Evolutionary conservation across 2,888 invertebrate genomes (phyloP), one percentile per base, ranked within the genome.

Genomic region (Tricholauxania praeusta): DNA sequence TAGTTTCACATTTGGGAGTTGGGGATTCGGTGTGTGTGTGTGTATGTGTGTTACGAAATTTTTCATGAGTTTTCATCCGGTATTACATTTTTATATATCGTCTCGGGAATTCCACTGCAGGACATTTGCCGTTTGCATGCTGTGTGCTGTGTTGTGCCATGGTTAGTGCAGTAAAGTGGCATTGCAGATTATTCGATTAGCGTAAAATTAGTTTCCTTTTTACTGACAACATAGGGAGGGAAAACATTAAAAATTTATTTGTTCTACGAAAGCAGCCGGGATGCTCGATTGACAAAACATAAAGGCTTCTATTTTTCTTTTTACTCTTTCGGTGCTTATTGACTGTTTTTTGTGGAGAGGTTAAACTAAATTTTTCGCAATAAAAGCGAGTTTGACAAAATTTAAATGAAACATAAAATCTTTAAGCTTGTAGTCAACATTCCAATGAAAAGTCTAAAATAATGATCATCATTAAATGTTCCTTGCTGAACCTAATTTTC

Each of bases 1-100:
- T 19, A 39, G 66, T 72, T 75, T 76, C 74, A 77, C 78, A 75
- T 78, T 76, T 74, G 79, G 76, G 78, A 77, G 78, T 76, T 77
- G 71, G 77, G 77, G 78, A 78, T 66, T 76, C 28, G n/a, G 39
- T 62, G n/a, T 60, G 60, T 39, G 32, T 62, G 60, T 6, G 15
- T 32, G 49, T 48, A 14, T 49, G 19, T 22, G 55, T 53, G 32
- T 17, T 53, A 12, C 22, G 39, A 39, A 39, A 39, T 39, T 39
- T 39, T 39, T 39, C 39, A 39, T 39, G 39, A 39, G 39, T 10
- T 39, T 39, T 39, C 39, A 39, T 60, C 7, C 22, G 59, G 17
- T 60, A 32, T 62, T 62, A 62, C 15, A 12, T 57, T 32, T 39
- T 60, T 17, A 39, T 39, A 32, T n/a, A 28, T 14, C 17, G 28